Evolutionary conservation across 2,797 vertebrate genomes (phyloP).

Genomic region (Lagorchestes hirsutus): DNA sequence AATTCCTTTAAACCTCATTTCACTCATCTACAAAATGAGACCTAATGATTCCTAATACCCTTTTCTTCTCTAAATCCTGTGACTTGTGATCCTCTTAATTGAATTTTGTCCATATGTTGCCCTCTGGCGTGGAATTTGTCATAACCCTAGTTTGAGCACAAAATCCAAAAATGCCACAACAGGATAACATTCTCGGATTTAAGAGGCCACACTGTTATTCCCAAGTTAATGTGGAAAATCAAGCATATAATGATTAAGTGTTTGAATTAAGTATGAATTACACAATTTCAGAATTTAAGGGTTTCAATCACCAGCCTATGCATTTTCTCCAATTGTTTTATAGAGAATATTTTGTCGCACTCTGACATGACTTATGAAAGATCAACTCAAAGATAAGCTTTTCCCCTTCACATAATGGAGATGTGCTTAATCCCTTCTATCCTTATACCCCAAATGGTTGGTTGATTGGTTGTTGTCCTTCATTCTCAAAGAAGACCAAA

Average conservation of each 20-base stretch:
- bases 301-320: neutral
- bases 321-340: neutral
- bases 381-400: neutral
- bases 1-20: neutral
- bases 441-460: neutral
- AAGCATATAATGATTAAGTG: neutral
- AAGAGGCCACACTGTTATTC: neutral
- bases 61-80: neutral
- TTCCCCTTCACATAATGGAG: neutral
- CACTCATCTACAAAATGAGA: neutral
- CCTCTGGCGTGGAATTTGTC: neutral
- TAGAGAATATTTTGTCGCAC: neutral
- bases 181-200: neutral
- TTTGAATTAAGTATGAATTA: neutral
- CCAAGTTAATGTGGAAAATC: neutral
- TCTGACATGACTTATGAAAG: neutral
- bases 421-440: neutral
- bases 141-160: neutral
- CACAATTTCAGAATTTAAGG: no score
- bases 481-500: no score
- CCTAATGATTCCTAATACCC: neutral
- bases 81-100: neutral
- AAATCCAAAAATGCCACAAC: neutral
- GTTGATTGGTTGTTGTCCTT: no score
- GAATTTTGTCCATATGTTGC: neutral